These are phyloP conservation scores for Charanyca ferruginea DNA, from an alignment of 2,888 invertebrate species.

Conservation along the genomic window DNA sequence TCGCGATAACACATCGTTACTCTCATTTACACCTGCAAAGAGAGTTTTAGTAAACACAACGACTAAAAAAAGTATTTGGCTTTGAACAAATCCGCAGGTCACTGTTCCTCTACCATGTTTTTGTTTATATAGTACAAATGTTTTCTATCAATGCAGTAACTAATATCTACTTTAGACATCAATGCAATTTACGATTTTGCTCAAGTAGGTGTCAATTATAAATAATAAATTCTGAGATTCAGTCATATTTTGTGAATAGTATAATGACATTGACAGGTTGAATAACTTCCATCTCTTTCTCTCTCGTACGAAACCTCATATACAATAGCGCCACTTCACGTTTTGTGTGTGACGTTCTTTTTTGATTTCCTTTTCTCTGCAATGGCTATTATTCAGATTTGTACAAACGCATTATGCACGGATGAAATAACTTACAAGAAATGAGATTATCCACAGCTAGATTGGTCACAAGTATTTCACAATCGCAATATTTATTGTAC, in stretches of 20 bases:
- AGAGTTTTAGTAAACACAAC: conserved; percentile 72
- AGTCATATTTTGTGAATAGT: conserved; percentile 64
- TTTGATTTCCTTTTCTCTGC: conserved; percentile 64
- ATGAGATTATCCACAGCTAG: conserved; percentile 61
- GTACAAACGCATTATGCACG: conserved; percentile 35
- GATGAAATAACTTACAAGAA: conserved; percentile 66
- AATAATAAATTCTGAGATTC: conserved; percentile 64
- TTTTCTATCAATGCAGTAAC: conserved; percentile 19
- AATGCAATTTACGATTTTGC: conserved; percentile 52
- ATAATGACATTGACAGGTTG: conserved; percentile 73
- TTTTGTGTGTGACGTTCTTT: conserved; percentile 64
- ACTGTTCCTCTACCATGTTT: conserved; percentile 15
- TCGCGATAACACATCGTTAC: conserved; percentile 85
- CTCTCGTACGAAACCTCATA: conserved; percentile 57
- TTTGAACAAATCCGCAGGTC: conserved; percentile 36
- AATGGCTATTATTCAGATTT: conserved; percentile 62
- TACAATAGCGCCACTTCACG: conserved; percentile 68
- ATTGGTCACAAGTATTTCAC: conserved; percentile 67
- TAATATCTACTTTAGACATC: conserved; percentile 24
- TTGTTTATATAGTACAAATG: conserved; percentile 6
- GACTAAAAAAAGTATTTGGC: conserved; percentile 39
- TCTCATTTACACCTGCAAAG: conserved; percentile 84
- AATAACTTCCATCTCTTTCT: conserved; percentile 66
- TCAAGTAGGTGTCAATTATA: conserved; percentile 59
- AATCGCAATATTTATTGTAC: conserved; percentile 58